phyloP scores from a whole-genome alignment of 1,140 invertebrate species.

The Campodea augens region DNA sequence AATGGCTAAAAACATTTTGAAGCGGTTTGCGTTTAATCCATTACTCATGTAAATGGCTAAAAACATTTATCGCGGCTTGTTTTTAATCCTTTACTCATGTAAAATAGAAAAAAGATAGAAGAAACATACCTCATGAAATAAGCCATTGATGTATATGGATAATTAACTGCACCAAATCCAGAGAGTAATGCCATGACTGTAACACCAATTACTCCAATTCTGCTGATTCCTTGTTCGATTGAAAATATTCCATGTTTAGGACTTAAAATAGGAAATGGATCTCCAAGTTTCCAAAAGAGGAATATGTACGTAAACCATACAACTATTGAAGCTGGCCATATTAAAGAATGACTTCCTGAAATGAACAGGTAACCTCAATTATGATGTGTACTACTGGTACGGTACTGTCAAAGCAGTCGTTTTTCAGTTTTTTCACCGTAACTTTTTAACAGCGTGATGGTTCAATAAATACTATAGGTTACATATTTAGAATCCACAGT shows the following conservation, averaged over 20 bases:
- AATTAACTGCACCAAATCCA: constrained; percentile 99
- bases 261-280: constrained; percentile 94
- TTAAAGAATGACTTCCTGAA: constrained; percentile 59
- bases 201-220: constrained; percentile 94
- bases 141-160: constrained; percentile 97
- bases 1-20: too few relatives aligned
- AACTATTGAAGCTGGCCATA: constrained; percentile 57
- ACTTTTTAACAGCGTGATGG: too few relatives aligned
- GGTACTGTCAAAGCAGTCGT: too few relatives aligned
- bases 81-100: too few relatives aligned
- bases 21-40: too few relatives aligned
- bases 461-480: too few relatives aligned
- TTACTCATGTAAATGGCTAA: too few relatives aligned
- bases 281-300: constrained; percentile 97
- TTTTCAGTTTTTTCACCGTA: too few relatives aligned
- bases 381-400: too few relatives aligned
- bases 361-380: too few relatives aligned
- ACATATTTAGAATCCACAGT: too few relatives aligned
- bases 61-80: too few relatives aligned
- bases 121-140: constrained; percentile 72
- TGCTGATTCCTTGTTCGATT: constrained; percentile 89
- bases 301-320: constrained; percentile 86
- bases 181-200: constrained; percentile 98
- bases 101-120: neutral
- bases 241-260: constrained; percentile 81